phyloP scores from a whole-genome alignment of 2,113 vertebrate species.

The Macquaria ambigua region DNA sequence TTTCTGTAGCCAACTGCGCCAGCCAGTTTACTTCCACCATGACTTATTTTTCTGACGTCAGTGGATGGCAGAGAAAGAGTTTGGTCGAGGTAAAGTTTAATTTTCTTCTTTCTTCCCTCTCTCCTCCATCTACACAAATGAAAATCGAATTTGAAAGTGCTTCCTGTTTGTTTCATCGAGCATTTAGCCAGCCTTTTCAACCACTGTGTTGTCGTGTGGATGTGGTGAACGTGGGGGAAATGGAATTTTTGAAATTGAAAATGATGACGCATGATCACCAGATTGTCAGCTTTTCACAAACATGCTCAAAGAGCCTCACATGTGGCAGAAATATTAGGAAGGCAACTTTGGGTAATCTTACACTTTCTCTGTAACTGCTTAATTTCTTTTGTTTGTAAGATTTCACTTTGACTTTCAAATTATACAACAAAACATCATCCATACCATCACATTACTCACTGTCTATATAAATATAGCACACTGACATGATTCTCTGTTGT shows the following conservation, averaged over 20 bases:
- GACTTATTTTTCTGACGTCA: constrained; percentile 1
- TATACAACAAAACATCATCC: neutral
- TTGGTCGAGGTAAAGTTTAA: neutral
- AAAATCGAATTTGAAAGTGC: neutral
- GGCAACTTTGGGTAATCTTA: neutral
- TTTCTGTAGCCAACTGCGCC: neutral
- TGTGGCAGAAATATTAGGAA: neutral
- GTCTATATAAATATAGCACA: neutral
- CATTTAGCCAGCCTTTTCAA: neutral
- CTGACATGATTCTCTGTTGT: neutral
- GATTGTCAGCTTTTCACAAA: no score
- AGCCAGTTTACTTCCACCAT: neutral
- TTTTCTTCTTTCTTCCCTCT: neutral
- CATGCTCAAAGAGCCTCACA: no score
- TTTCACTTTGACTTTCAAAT: neutral
- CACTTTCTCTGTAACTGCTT: neutral
- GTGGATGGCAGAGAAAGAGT: neutral
- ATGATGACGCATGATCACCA: no score
- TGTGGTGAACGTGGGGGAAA: neutral
- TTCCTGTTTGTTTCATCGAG: neutral
- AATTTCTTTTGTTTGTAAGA: neutral
- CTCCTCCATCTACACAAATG: neutral
- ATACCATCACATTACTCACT: neutral
- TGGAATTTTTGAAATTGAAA: no score
- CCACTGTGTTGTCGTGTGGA: neutral